Percentiles rank a stretch among this genome's conserved stretches.
Conservation (phyloP, 2,113 vertebrate species). For the Donacobius atricapilla region DNA sequence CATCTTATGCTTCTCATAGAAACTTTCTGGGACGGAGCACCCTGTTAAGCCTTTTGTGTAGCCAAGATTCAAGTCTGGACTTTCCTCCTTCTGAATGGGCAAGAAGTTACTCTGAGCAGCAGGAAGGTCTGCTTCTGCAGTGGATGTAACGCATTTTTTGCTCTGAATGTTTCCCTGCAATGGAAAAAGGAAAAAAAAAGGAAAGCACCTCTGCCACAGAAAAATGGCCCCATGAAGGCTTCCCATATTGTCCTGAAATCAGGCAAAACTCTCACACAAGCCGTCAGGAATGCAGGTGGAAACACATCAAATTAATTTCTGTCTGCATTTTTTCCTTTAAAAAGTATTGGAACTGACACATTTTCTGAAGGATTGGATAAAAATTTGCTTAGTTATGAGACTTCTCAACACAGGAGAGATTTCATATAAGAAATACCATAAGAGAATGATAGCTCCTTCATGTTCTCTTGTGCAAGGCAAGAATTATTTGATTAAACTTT, state of each 20-base stretch:
- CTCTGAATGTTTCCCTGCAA: neutral
- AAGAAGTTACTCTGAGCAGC: neutral
- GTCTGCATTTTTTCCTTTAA: neutral
- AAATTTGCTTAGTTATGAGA: neutral
- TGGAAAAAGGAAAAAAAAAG: neutral
- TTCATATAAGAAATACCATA: neutral
- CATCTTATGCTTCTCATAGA: neutral
- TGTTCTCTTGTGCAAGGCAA: neutral
- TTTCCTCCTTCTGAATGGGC: neutral
- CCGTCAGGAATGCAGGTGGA: neutral
- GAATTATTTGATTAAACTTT: neutral
- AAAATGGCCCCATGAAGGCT: neutral
- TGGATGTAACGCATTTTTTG: neutral
- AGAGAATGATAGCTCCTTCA: neutral
- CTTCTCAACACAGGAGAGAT: neutral
- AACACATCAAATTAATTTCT: neutral
- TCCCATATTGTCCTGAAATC: neutral
- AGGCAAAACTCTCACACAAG: neutral
- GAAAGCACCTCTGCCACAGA: neutral
- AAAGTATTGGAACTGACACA: neutral
- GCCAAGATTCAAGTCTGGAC: neutral
- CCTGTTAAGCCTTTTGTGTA: neutral
- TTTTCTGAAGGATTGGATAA: neutral
- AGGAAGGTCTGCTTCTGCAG: neutral
- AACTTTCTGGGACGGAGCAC: neutral